Percentiles rank a stretch among this genome's conserved stretches.
These are phyloP conservation scores for Gouania willdenowi DNA, from an alignment of 2,797 vertebrate species.

Conservation along the genomic window DNA sequence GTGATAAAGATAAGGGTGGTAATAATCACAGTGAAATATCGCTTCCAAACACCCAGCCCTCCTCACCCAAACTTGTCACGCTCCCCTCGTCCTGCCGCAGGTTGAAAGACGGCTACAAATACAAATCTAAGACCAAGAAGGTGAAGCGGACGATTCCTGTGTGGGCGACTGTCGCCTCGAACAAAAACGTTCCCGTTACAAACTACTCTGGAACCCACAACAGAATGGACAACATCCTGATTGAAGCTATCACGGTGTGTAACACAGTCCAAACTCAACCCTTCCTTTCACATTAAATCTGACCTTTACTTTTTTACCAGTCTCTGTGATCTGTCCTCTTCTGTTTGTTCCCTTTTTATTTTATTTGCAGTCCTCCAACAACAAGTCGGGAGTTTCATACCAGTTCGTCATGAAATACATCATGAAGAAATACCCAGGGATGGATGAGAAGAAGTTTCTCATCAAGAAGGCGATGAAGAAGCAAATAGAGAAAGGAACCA, in stretches of 20 bases:
- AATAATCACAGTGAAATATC: slow-evolving; percentile 75
- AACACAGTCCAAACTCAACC: not conserved
- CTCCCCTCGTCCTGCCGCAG: slow-evolving; percentile 52
- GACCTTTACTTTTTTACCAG: too few relatives aligned
- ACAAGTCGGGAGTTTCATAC: slow-evolving; percentile 85
- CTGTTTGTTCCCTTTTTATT: not conserved
- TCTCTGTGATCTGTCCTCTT: too few relatives aligned
- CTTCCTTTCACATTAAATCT: too few relatives aligned
- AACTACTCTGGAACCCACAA: slow-evolving; percentile 85
- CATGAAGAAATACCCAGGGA: slow-evolving; percentile 87
- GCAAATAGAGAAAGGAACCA: slow-evolving; percentile 88
- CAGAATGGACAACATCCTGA: slow-evolving; percentile 92
- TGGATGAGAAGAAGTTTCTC: slow-evolving; percentile 92
- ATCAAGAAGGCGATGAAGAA: slow-evolving; percentile 93
- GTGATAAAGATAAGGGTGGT: slow-evolving; percentile 65
- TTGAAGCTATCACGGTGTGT: slow-evolving; percentile 90
- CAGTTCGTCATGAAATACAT: slow-evolving; percentile 92
- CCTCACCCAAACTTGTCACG: too few relatives aligned
- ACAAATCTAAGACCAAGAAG: slow-evolving; percentile 89
- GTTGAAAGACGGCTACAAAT: slow-evolving; percentile 81
- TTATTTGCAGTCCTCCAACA: slow-evolving; percentile 82
- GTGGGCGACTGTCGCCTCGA: slow-evolving; percentile 90
- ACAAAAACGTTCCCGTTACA: slow-evolving; percentile 84
- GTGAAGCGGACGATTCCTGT: slow-evolving; percentile 94
- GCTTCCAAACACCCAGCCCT: too few relatives aligned